Percentiles rank a stretch among this genome's conserved stretches.
Evolutionary conservation across 2,888 invertebrate genomes (phyloP).

Genomic region (Caenorhabditis japonica): DNA sequence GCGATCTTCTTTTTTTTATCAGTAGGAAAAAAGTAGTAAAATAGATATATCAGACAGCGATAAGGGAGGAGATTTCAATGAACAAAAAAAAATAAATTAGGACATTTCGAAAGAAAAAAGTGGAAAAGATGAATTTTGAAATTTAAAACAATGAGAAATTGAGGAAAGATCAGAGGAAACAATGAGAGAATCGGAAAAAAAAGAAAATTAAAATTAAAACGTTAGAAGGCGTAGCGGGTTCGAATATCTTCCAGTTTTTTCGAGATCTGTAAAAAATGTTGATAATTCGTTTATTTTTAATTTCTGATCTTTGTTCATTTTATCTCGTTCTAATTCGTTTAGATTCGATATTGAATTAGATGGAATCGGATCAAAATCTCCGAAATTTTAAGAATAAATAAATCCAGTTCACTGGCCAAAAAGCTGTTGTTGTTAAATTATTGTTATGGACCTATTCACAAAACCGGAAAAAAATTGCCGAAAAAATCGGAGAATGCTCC

Average conservation of each 20-base stretch:
- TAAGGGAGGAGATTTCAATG: no score
- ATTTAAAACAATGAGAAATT: conserved; percentile 1
- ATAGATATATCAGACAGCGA: conserved; percentile 9
- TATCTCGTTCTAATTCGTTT: not conserved
- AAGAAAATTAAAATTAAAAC: conserved; percentile 17
- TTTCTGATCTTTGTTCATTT: not conserved
- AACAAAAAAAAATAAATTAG: not conserved
- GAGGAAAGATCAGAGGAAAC: not conserved
- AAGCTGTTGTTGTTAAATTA: no score
- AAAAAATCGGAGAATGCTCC: no score
- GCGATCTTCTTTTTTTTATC: conserved; percentile 28
- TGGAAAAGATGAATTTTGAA: not conserved
- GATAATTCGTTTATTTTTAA: not conserved
- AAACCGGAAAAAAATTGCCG: no score
- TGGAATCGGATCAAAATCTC: no score
- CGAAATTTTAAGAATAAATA: no score
- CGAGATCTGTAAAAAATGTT: conserved; percentile 81
- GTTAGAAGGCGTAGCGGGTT: conserved; percentile 97
- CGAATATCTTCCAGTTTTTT: conserved; percentile 98
- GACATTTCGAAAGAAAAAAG: conserved; percentile 3
- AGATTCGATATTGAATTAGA: not conserved
- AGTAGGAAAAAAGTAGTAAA: conserved; percentile 16
- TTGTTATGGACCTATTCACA: no score
- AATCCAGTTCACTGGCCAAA: no score
- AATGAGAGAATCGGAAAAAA: conserved; percentile 19